phyloP scores from a whole-genome alignment of 2,113 vertebrate genomes.

The Triplophysa siluroides region DNA sequence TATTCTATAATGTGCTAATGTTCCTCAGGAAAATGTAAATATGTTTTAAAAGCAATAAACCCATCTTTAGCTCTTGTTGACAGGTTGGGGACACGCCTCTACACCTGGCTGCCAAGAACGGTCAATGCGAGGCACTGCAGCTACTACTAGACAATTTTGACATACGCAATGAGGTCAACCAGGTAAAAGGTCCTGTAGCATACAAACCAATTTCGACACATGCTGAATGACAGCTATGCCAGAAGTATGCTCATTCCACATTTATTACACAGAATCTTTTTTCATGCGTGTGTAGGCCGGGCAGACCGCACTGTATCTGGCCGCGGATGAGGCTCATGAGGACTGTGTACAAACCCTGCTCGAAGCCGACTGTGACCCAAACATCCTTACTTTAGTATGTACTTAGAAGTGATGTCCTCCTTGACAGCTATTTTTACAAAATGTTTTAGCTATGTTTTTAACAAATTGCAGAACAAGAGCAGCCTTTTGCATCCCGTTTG shows the following conservation, averaged over 20 bases:
- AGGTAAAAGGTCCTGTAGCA: constrained; percentile 69
- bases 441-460: not conserved
- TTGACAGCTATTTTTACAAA: too few relatives aligned
- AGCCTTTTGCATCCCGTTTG: constrained; percentile 76
- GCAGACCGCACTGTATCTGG: constrained; percentile 84
- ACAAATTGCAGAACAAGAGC: constrained; percentile 68
- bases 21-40: not conserved
- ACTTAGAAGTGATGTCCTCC: not conserved
- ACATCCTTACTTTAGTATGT: constrained; percentile 77
- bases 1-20: not conserved
- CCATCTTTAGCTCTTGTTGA: constrained; percentile 36
- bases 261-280: not conserved
- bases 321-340: constrained; percentile 76
- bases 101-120: constrained; percentile 83
- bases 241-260: not conserved
- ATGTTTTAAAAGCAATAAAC: not conserved
- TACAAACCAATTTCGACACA: constrained; percentile 26
- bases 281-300: constrained; percentile 70
- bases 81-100: constrained; percentile 87
- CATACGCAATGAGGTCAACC: constrained; percentile 79
- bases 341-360: constrained; percentile 80
- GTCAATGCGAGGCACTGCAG: constrained; percentile 72
- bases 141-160: constrained; percentile 78
- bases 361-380: constrained; percentile 81
- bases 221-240: not conserved